Conservation (phyloP, 1,140 invertebrate species). For the Bombus vancouverensis region DNA sequence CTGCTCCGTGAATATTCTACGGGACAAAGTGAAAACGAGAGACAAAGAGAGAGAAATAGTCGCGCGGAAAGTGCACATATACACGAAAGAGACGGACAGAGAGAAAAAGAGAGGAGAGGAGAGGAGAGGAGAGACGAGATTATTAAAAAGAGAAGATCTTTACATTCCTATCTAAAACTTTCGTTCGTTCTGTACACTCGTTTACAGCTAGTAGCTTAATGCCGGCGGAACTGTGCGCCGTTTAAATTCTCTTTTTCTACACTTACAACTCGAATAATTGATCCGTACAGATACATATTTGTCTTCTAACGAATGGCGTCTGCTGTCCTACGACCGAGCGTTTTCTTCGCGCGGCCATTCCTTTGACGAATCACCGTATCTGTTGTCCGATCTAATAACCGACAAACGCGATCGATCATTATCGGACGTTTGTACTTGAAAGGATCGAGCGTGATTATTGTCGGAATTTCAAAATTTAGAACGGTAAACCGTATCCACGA, state of each 20-base stretch:
- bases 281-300: slow-evolving; percentile 38
- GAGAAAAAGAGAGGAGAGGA: slow-evolving; percentile 1
- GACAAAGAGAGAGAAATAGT: background rate
- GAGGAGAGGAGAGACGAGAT: slow-evolving; percentile 10
- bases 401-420: background rate
- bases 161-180: slow-evolving; percentile 27
- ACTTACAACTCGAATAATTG: slow-evolving; percentile 59
- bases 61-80: no score
- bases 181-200: slow-evolving; percentile 23
- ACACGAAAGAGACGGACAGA: slow-evolving; percentile 4
- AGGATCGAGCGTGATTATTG: slow-evolving; percentile 28
- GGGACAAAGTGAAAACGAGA: slow-evolving; percentile 1
- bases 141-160: slow-evolving; percentile 24
- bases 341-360: background rate
- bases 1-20: slow-evolving; percentile 63
- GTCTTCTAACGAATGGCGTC: background rate
- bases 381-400: background rate
- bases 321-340: background rate
- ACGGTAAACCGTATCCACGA: background rate
- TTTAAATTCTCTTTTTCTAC: slow-evolving; percentile 41
- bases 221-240: slow-evolving; percentile 4
- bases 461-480: slow-evolving; percentile 23
- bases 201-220: slow-evolving; percentile 14
- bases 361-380: background rate
- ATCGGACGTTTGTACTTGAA: slow-evolving; percentile 29